Percentiles rank a stretch among this genome's conserved stretches.
phyloP scores from a whole-genome alignment of 2,113 vertebrate species.

The Lepisosteus osseus region DNA sequence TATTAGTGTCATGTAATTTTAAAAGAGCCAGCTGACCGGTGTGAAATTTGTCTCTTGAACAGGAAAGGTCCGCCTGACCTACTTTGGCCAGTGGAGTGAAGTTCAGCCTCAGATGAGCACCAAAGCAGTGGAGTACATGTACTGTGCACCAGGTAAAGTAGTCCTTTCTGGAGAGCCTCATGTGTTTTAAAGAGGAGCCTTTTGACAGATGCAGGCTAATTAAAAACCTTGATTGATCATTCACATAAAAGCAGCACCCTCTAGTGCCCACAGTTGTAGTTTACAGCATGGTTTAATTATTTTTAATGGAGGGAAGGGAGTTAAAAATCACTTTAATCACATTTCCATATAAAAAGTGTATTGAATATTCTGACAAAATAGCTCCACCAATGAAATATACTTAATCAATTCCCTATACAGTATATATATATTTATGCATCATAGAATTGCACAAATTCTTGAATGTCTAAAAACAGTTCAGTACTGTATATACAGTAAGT shows the following conservation, averaged over 20 bases:
- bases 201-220: neutral
- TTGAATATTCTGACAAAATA: too few species aligned
- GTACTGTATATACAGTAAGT: too few species aligned
- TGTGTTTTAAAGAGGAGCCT: neutral
- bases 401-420: too few species aligned
- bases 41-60: constrained; percentile 26
- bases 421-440: too few species aligned
- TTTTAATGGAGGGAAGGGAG: too few species aligned
- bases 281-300: too few species aligned
- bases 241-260: neutral
- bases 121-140: constrained; percentile 79
- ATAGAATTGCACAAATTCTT: too few species aligned
- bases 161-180: too few species aligned
- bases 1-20: neutral
- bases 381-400: too few species aligned
- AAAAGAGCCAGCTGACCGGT: neutral
- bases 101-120: constrained; percentile 79
- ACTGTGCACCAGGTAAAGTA: constrained; percentile 87
- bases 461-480: too few species aligned
- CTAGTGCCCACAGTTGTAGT: neutral
- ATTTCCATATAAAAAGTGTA: too few species aligned
- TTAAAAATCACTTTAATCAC: too few species aligned
- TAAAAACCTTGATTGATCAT: neutral
- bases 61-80: constrained; percentile 89
- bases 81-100: constrained; percentile 96